phyloP scores from a whole-genome alignment of 2,113 vertebrate genomes.

The Lagopus muta region DNA sequence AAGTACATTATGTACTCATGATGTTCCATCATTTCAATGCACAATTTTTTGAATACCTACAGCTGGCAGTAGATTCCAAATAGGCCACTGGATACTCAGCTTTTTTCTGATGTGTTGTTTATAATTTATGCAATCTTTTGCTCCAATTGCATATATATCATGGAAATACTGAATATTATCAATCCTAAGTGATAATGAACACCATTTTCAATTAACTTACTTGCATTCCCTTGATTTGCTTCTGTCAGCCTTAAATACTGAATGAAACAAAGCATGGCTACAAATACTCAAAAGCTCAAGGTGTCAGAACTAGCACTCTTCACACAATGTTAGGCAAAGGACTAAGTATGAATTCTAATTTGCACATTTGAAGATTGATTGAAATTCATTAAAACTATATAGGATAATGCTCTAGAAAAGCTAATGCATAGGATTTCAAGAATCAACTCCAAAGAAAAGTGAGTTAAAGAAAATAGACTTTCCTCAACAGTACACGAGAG shows the following conservation, averaged over 20 bases:
- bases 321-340: neutral
- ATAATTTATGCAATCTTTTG: neutral
- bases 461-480: neutral
- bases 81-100: neutral
- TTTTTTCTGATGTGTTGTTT: neutral
- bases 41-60: neutral
- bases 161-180: neutral
- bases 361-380: neutral
- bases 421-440: neutral
- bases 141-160: neutral
- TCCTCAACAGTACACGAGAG: neutral
- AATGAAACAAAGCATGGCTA: neutral
- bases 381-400: neutral
- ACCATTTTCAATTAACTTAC: neutral
- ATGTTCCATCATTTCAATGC: neutral
- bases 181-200: neutral
- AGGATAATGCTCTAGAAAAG: neutral
- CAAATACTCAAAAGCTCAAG: neutral
- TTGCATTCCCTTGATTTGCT: neutral
- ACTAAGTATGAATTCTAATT: neutral
- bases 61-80: neutral
- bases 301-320: neutral
- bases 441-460: neutral
- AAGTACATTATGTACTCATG: neutral
- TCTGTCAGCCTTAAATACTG: neutral